phyloP scores from a whole-genome alignment of 2,888 invertebrate species.

The Gastracanthus pulcherrimus region DNA sequence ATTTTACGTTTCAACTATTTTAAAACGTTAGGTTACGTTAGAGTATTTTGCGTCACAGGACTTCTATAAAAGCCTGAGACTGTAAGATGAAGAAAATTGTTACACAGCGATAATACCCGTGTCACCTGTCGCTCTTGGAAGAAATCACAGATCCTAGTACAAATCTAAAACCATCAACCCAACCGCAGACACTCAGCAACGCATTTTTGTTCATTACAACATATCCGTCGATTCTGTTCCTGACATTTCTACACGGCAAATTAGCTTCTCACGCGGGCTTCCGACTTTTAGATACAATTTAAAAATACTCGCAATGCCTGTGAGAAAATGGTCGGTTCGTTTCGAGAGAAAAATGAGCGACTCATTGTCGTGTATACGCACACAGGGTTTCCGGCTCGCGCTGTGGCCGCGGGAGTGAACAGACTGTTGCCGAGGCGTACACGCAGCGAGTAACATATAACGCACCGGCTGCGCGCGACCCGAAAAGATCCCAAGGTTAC shows the following conservation, averaged over 20 bases:
- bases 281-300: neutral
- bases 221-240: neutral
- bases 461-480: neutral
- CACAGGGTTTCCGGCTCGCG: neutral
- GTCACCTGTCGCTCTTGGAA: neutral
- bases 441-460: neutral
- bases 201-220: neutral
- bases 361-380: too few relatives aligned
- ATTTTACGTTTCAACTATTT: too few relatives aligned
- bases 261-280: neutral
- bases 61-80: too few relatives aligned
- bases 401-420: neutral
- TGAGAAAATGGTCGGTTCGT: neutral
- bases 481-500: slow-evolving; percentile 4
- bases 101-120: neutral
- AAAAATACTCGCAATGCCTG: neutral
- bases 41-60: too few relatives aligned
- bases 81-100: too few relatives aligned
- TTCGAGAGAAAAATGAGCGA: neutral
- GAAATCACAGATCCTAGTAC: neutral
- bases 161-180: neutral
- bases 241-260: neutral
- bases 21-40: too few relatives aligned
- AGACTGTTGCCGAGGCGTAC: neutral
- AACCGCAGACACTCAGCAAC: neutral